Evolutionary conservation across 2,797 vertebrate species (phyloP).

Genomic region (Podargus strigoides): DNA sequence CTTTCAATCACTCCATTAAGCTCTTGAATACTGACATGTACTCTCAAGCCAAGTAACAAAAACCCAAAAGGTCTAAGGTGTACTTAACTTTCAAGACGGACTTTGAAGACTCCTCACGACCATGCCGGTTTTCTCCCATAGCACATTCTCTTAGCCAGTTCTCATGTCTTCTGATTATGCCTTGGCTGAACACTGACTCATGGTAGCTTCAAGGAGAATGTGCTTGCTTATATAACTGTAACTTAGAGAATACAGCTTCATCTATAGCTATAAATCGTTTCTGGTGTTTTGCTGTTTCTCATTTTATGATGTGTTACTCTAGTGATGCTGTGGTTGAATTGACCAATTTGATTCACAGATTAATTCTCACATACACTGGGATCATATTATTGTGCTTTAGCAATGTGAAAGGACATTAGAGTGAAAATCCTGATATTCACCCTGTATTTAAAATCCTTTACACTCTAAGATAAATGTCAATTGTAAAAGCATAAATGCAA

Average conservation of each 20-base stretch:
- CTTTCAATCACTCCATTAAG: not conserved
- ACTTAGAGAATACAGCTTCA: not conserved
- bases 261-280: not conserved
- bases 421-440: not conserved
- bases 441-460: not conserved
- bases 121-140: not conserved
- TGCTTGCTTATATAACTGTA: not conserved
- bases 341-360: not conserved
- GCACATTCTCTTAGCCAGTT: not conserved
- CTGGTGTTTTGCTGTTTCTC: not conserved
- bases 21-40: not conserved
- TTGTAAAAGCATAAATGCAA: not conserved
- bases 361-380: not conserved
- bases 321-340: not conserved
- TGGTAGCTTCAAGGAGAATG: accelerated
- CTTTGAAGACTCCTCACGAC: not conserved
- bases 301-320: not conserved
- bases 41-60: not conserved
- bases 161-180: not conserved
- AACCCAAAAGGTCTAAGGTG: not conserved
- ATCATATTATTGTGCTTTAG: not conserved
- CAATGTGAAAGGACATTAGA: not conserved
- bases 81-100: not conserved
- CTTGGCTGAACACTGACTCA: not conserved
- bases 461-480: not conserved